These are phyloP conservation scores for Clytia hemisphaerica DNA, from an alignment of 30 jellyfish, hydroid and myxozoan species.

Conservation along the genomic window DNA sequence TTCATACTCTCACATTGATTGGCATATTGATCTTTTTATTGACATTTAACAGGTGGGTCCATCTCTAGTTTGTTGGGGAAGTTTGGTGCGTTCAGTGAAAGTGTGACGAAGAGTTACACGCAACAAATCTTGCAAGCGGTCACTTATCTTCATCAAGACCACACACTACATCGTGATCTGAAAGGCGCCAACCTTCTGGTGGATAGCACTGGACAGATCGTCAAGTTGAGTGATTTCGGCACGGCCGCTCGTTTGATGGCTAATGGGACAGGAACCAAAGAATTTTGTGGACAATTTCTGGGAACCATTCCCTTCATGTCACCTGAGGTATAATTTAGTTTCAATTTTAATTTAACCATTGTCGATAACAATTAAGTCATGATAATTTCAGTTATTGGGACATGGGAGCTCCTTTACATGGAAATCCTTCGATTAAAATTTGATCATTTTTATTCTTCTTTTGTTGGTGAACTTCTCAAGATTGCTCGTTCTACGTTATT, in stretches of 20 bases:
- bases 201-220: constrained; percentile 92
- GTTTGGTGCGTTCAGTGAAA: constrained; percentile 73
- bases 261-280: constrained; percentile 91
- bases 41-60: constrained; percentile 98
- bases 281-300: constrained; percentile 84
- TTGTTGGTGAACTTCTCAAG: too few relatives aligned
- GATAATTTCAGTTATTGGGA: too few relatives aligned
- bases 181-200: constrained; percentile 84
- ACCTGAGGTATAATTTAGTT: constrained; percentile 57
- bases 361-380: too few relatives aligned
- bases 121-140: constrained; percentile 71
- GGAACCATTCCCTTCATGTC: constrained; percentile 96
- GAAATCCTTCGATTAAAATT: too few relatives aligned
- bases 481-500: too few relatives aligned
- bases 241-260: constrained; percentile 78
- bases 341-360: too few relatives aligned
- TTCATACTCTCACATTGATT: too few relatives aligned
- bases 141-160: constrained; percentile 71
- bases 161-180: constrained; percentile 81
- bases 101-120: constrained; percentile 60
- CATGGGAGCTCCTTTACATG: too few relatives aligned
- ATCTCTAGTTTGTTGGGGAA: constrained; percentile 57
- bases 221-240: constrained; percentile 88
- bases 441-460: too few relatives aligned
- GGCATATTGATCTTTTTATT: too few relatives aligned